Evolutionary conservation across 2,797 vertebrate genomes (phyloP), one percentile per base, ranked within the genome.

Genomic region (Cossypha niveicapilla): DNA sequence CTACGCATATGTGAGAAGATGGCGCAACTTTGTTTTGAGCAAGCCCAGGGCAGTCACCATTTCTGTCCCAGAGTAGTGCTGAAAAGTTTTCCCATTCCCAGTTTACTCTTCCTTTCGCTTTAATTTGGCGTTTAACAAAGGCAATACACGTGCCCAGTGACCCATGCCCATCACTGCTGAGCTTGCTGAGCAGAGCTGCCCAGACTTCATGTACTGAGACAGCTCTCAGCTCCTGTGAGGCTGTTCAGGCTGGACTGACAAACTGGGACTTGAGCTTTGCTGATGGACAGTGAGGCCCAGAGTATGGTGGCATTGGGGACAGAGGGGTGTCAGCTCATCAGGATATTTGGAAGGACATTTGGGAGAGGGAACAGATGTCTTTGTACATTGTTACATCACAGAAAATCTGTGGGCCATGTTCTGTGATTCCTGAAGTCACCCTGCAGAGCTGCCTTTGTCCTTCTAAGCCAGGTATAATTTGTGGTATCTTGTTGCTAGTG

Each of bases 251-350:
- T 48, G 48, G 39, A 67, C n/a, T 19, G 19, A 48, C 67, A 79
- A 68, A 68, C 0, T 7, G 18, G 9, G 10, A 2, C 21, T 35
- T 19, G 54, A 65, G 34, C 9, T 63, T 21, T 68, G 37, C n/a
- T 57, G 56, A 2, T 4, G 22, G 24, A 44, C 3, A 1, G 11
- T 25, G 70, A 32, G 23, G 50, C 12, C 15, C 28, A 41, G 34
- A 34, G 9, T 8, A 22, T 0, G 1, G 47, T 6, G 3, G 34
- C 72, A 51, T 6, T 1, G 1, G 41, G 27, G 16, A 17, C 0
- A 0, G 9, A 9, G 9, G 3, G 11, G 5, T 44, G 7, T 21
- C 16, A 11, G 35, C 48, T 86, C 48, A 56, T 10, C 22, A 19
- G 39, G 58, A 21, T 14, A 25, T 37, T 48, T 56, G 27, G 37